phyloP scores from a whole-genome alignment of 2,888 invertebrate species.

The Synergus itoensis region DNA sequence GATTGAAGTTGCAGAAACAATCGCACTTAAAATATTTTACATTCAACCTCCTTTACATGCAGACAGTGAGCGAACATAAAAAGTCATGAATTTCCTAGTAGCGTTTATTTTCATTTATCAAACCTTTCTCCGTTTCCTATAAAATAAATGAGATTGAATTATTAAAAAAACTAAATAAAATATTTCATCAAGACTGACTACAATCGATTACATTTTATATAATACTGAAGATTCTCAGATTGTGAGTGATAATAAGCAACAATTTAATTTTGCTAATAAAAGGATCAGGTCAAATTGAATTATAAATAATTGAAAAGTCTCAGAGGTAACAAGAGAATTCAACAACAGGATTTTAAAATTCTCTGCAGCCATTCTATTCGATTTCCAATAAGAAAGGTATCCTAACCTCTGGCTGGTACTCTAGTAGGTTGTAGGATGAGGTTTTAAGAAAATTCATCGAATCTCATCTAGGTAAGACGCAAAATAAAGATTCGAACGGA shows the following conservation, averaged over 20 bases:
- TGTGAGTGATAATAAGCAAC: not conserved
- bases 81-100: constrained; percentile 27
- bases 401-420: constrained; percentile 10
- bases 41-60: constrained; percentile 24
- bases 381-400: constrained; percentile 37
- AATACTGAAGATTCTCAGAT: not conserved
- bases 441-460: constrained; percentile 50
- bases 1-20: constrained; percentile 8
- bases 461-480: constrained; percentile 57
- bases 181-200: too few species aligned
- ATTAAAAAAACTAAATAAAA: not conserved
- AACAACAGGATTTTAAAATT: constrained; percentile 24
- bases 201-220: too few species aligned
- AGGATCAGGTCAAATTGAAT: not conserved
- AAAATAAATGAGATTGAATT: constrained; percentile 1
- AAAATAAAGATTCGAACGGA: constrained; percentile 68
- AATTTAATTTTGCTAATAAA: not conserved
- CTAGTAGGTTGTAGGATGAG: constrained; percentile 18
- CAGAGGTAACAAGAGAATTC: constrained; percentile 7
- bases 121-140: constrained; percentile 1
- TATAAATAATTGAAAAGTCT: constrained; percentile 13
- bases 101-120: constrained; percentile 22
- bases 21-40: constrained; percentile 30
- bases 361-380: constrained; percentile 10
- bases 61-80: constrained; percentile 26